Evolutionary conservation across 2,888 invertebrate species (phyloP).

Genomic region (Abrostola triplasia): DNA sequence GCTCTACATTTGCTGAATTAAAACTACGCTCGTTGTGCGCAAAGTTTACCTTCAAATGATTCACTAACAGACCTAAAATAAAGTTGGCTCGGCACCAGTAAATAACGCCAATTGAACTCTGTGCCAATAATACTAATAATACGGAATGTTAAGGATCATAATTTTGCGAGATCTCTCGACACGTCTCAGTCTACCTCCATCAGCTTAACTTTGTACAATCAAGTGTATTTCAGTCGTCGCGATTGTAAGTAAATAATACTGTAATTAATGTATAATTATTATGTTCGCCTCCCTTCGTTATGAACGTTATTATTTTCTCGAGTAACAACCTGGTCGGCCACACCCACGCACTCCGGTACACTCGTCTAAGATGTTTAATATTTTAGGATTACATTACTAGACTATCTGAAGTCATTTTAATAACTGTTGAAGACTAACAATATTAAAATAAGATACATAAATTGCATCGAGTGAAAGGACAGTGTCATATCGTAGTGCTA

Average conservation of each 20-base stretch:
- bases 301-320: conserved; percentile 29
- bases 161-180: conserved; percentile 3
- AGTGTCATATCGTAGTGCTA: not conserved
- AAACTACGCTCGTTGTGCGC: not conserved
- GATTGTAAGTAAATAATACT: conserved; percentile 11
- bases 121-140: conserved; percentile 8
- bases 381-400: not conserved
- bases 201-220: conserved; percentile 1
- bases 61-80: conserved; percentile 7
- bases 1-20: not conserved
- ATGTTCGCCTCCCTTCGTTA: conserved; percentile 20
- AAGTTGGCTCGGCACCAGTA: not conserved
- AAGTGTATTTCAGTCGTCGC: conserved; percentile 3
- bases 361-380: conserved; percentile 6
- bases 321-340: conserved; percentile 14
- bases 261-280: conserved; percentile 7
- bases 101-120: not conserved
- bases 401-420: not conserved
- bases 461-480: no score
- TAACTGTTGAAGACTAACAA: not conserved
- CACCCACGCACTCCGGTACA: conserved; percentile 8
- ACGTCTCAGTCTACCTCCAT: not conserved
- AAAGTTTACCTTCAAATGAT: conserved; percentile 1
- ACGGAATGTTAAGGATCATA: not conserved
- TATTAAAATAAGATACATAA: not conserved